Evolutionary conservation across 2,888 invertebrate genomes (phyloP).

Genomic region (Temnothorax rugatulus): DNA sequence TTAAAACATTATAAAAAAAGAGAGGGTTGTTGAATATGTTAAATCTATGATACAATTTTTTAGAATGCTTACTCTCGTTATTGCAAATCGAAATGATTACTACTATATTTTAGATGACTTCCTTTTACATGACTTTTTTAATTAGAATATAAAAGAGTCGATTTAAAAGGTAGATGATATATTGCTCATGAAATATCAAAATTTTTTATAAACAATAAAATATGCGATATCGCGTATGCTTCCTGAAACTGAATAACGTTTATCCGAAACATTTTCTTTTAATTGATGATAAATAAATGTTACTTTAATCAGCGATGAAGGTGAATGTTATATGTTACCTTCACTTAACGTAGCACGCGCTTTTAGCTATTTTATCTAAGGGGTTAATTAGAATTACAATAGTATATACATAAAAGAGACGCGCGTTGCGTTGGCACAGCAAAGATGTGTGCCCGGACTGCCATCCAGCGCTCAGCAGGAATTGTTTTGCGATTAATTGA

Average conservation of each 20-base stretch:
- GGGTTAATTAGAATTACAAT: conserved; percentile 73
- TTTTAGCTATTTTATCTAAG: conserved; percentile 68
- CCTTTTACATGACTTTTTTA: not conserved
- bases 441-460: conserved; percentile 80
- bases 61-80: conserved; percentile 8
- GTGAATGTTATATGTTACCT: conserved; percentile 55
- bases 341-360: conserved; percentile 62
- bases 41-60: not conserved
- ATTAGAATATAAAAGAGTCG: not conserved
- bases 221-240: not conserved
- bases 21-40: not conserved
- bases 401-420: conserved; percentile 81
- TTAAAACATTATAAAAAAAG: not conserved
- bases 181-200: not conserved
- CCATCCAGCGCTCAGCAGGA: conserved; percentile 67
- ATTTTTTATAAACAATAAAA: not conserved
- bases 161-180: not conserved
- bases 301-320: conserved; percentile 8
- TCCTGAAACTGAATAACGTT: conserved; percentile 14
- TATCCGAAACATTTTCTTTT: conserved; percentile 25
- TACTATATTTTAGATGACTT: conserved; percentile 14
- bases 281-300: conserved; percentile 50
- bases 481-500: conserved; percentile 10
- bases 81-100: conserved; percentile 12
- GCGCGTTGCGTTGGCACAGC: conserved; percentile 82